Conservation (phyloP, 1,140 invertebrate genomes). For the Notospermus geniculatus region DNA sequence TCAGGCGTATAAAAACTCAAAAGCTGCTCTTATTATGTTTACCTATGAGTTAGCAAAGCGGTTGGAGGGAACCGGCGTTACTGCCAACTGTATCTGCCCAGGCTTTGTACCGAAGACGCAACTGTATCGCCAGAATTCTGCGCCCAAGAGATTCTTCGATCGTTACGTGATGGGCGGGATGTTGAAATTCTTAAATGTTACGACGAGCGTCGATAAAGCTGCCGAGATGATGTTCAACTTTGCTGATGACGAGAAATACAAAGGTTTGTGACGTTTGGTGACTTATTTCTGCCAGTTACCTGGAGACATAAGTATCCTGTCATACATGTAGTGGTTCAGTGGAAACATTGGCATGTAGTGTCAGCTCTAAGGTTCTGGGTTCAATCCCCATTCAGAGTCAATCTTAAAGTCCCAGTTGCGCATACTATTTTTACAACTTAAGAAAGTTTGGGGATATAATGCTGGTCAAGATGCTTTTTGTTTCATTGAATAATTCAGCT, state of each 20-base stretch:
- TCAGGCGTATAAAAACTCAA: slow-evolving; percentile 46
- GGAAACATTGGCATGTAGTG: too few relatives aligned
- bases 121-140: slow-evolving; percentile 23
- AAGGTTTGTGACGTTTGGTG: slow-evolving; percentile 33
- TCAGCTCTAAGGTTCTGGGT: background rate
- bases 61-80: slow-evolving; percentile 34
- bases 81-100: slow-evolving; percentile 39
- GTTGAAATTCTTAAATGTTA: slow-evolving; percentile 26
- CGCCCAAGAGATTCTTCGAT: slow-evolving; percentile 24
- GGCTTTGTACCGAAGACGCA: slow-evolving; percentile 35
- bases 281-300: background rate
- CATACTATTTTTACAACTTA: too few relatives aligned
- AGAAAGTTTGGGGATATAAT: too few relatives aligned
- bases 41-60: slow-evolving; percentile 36
- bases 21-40: slow-evolving; percentile 36
- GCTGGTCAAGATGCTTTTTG: too few relatives aligned
- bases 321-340: too few relatives aligned
- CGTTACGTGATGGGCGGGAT: slow-evolving; percentile 25
- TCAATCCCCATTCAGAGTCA: too few relatives aligned
- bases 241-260: slow-evolving; percentile 34
- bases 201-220: slow-evolving; percentile 29
- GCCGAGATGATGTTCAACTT: slow-evolving; percentile 30
- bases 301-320: too few relatives aligned
- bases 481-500: too few relatives aligned
- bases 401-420: too few relatives aligned